Evolutionary conservation across 2,888 invertebrate species (phyloP), one percentile per base, ranked within the genome.

Genomic region (Zygothrica quintamaculata): DNA sequence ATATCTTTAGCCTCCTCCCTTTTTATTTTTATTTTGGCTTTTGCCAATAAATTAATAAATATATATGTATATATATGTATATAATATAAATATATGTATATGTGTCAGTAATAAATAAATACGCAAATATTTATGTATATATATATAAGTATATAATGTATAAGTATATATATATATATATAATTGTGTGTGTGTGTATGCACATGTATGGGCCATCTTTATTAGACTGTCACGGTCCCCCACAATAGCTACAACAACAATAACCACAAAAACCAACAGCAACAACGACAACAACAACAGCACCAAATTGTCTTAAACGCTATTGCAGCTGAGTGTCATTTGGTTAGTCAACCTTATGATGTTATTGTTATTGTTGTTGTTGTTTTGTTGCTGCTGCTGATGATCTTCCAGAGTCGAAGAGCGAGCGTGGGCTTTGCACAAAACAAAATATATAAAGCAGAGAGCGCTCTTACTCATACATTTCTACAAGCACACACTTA

Each of bases 321-420:
- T 61, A 65, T 72, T 84, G 65, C 77, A 84, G 84, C 81, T 80
- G 77, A 80, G 74, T 84, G 51, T 69, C 48, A 62, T 67, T 60
- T 60, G 52, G 52, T 65, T 64, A 65, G 65, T 64, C 59, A 59
- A 71, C 65, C 46, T 12, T 55, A 46, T 18, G 33, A 37, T 47
- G 51, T 59, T 58, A 34, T 61, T 62, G 55, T 39, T 74, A 48
- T 42, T 66, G 65, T 29, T 67, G 67, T 46, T 78, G 85, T 85
- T 79, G 82, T 78, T 78, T n/a, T 58, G 37, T 61, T 62, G 55
- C 39, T 74, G 52, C 39, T 66, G 65, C 31, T 67, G 67, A 43
- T 78, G 85, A 79, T 79, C 85, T 78, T 78, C 65, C 82, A 78
- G 74, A 77, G 74, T 25, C 40, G 56, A 60, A 74, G 59, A 72